These are phyloP conservation scores for Dascillus cervinus DNA, from an alignment of 2,888 invertebrate genomes.

Conservation along the genomic window DNA sequence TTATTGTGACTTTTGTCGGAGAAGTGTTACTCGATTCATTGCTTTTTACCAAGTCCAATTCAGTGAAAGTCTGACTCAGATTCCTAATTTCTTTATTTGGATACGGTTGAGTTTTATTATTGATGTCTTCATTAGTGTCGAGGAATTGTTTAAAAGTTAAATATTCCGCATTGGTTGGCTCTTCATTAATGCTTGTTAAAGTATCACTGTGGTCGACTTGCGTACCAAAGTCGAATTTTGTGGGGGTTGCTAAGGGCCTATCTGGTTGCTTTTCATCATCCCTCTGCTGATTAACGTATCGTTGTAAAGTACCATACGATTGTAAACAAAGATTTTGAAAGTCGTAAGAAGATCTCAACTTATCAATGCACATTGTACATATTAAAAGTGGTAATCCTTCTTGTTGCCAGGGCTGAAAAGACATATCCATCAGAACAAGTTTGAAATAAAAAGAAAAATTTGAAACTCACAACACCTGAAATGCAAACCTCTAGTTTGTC, in stretches of 20 bases:
- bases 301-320: slow-evolving; percentile 10
- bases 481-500: slow-evolving; percentile 15
- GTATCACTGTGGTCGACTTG: slow-evolving; percentile 18
- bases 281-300: slow-evolving; percentile 9
- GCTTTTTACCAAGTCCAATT: no score
- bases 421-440: no score
- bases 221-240: slow-evolving; percentile 30
- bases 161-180: slow-evolving; percentile 31
- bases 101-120: slow-evolving; percentile 11
- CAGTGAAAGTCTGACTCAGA: no score
- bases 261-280: slow-evolving; percentile 14
- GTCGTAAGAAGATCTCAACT: slow-evolving; percentile 12
- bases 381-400: slow-evolving; percentile 11
- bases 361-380: slow-evolving; percentile 14
- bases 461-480: slow-evolving; percentile 12
- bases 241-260: slow-evolving; percentile 24
- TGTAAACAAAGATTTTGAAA: slow-evolving; percentile 13
- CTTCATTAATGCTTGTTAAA: slow-evolving; percentile 26
- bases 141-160: slow-evolving; percentile 35
- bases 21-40: slow-evolving; percentile 1
- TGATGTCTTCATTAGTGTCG: slow-evolving; percentile 30
- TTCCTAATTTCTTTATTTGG: slow-evolving; percentile 6
- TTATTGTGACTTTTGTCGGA: slow-evolving; percentile 7
- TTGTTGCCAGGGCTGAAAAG: slow-evolving; percentile 14
- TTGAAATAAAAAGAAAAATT: no score